A percentile compares a stretch with the other conserved stretches of the same genome.
phyloP scores from a whole-genome alignment of 2,797 vertebrate species.

The Sparidentex hasta region DNA sequence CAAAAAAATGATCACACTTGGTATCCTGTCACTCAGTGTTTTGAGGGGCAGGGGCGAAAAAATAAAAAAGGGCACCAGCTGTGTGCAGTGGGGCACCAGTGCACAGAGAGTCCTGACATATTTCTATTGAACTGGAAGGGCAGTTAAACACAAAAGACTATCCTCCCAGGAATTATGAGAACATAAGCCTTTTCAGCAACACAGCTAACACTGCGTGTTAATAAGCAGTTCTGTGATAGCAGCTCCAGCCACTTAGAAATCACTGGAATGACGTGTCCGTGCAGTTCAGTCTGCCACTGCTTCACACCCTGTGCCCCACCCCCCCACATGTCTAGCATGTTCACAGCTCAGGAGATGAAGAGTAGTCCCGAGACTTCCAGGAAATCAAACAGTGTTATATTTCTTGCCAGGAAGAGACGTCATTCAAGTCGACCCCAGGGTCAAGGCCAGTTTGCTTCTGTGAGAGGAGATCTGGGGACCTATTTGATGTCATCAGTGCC shows the following conservation, averaged over 20 bases:
- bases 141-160: too few relatives aligned
- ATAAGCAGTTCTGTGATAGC: neutral
- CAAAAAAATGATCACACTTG: too few relatives aligned
- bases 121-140: too few relatives aligned
- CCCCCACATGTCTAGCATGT: neutral
- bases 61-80: too few relatives aligned
- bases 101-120: too few relatives aligned
- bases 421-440: conserved; percentile 47
- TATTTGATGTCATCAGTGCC: conserved; percentile 31
- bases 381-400: conserved; percentile 54
- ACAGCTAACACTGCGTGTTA: neutral
- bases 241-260: conserved; percentile 5
- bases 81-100: too few relatives aligned
- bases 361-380: conserved; percentile 55
- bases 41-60: too few relatives aligned
- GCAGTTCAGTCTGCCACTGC: neutral
- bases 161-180: neutral
- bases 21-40: too few relatives aligned
- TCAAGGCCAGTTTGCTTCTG: conserved; percentile 52
- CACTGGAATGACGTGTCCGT: conserved; percentile 18
- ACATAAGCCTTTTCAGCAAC: neutral
- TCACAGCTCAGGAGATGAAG: conserved; percentile 38
- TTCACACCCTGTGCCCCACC: neutral
- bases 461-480: conserved; percentile 28
- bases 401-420: conserved; percentile 46